phyloP scores from a whole-genome alignment of 37 sponge, comb jelly and placozoan genomes.

The Halichondria panicea region DNA sequence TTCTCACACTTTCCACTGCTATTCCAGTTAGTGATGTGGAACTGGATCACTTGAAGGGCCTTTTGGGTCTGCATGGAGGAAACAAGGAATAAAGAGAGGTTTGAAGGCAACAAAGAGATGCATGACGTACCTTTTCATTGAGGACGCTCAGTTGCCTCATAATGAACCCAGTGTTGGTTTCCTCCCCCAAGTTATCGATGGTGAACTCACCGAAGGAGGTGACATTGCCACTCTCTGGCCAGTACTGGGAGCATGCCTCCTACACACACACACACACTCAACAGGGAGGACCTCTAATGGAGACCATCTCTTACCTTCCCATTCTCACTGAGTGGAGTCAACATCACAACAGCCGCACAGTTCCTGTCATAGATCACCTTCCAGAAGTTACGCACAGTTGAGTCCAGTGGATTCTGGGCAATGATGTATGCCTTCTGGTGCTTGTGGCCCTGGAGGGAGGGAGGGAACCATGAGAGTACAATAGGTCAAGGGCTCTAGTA shows the following conservation, averaged over 20 bases:
- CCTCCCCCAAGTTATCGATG: too few relatives aligned
- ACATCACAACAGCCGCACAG: slow-evolving; percentile 34
- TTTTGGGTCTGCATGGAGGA: slow-evolving; percentile 22
- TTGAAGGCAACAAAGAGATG: background rate
- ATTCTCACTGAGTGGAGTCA: slow-evolving; percentile 44
- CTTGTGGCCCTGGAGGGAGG: slow-evolving; percentile 60
- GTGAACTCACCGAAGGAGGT: too few relatives aligned
- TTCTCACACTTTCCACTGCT: slow-evolving; percentile 43
- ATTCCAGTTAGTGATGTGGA: slow-evolving; percentile 74
- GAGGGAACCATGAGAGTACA: background rate
- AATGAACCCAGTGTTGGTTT: too few relatives aligned
- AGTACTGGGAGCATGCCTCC: slow-evolving; percentile 7
- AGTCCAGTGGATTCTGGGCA: slow-evolving; percentile 64
- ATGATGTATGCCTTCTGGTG: slow-evolving; percentile 66
- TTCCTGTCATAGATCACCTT: slow-evolving; percentile 52
- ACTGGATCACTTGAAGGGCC: slow-evolving; percentile 64
- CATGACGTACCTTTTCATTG: background rate
- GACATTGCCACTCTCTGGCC: too few relatives aligned
- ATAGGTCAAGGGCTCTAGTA: background rate
- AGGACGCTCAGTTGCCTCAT: background rate
- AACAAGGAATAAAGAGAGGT: background rate
- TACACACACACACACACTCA: background rate
- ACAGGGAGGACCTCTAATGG: background rate
- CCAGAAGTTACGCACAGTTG: slow-evolving; percentile 66
- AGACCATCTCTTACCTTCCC: slow-evolving; percentile 7